These are phyloP conservation scores for Odontomyia ornata DNA, from an alignment of 2,888 invertebrate genomes.

Conservation along the genomic window DNA sequence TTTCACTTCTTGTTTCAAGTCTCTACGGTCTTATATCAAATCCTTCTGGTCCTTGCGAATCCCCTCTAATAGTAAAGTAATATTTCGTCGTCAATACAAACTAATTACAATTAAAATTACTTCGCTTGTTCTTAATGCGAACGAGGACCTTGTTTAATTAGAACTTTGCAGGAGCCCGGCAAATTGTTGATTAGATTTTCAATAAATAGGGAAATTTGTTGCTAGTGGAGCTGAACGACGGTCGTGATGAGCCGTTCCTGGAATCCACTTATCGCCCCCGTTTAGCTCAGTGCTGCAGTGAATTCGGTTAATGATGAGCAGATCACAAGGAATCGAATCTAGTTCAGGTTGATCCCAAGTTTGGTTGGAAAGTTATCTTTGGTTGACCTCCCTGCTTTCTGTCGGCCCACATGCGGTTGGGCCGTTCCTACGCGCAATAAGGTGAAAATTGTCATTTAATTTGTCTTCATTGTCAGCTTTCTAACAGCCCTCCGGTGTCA, in stretches of 20 bases:
- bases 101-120: constrained; percentile 31
- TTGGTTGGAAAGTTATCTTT: too few relatives aligned
- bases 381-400: not conserved
- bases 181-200: constrained; percentile 27
- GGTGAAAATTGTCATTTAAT: constrained; percentile 33
- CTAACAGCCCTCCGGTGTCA: too few relatives aligned
- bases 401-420: not conserved
- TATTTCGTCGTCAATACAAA: constrained; percentile 7
- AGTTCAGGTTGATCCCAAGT: not conserved
- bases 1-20: not conserved
- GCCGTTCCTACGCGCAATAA: not conserved
- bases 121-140: not conserved
- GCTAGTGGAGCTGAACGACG: not conserved
- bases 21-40: not conserved
- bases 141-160: constrained; percentile 3
- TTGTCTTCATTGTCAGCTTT: constrained; percentile 27
- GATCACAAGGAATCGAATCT: not conserved
- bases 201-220: constrained; percentile 9
- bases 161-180: not conserved
- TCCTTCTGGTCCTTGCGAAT: not conserved
- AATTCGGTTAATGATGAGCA: not conserved
- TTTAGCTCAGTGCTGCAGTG: not conserved
- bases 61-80: not conserved
- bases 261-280: not conserved
- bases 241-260: not conserved